Percentiles rank a stretch among this genome's conserved stretches.
Evolutionary conservation across 2,888 invertebrate genomes (phyloP).

Genomic region (Papilio elwesi): DNA sequence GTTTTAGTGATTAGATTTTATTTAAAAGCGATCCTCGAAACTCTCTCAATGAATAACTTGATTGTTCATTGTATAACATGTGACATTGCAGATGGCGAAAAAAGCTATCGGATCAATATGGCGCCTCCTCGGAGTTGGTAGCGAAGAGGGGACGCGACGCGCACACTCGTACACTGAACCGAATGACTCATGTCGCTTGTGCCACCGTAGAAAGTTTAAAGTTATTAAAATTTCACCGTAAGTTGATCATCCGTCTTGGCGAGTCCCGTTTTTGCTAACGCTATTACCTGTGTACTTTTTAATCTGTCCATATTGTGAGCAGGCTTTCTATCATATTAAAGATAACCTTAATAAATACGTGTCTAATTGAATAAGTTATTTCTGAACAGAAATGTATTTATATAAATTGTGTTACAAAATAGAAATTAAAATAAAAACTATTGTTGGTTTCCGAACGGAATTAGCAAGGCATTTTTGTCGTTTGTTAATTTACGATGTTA

Average conservation of each 20-base stretch:
- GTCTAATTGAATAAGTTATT: not conserved
- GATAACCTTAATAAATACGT: not conserved
- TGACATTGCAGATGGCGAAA: conserved; percentile 30
- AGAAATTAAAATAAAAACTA: not conserved
- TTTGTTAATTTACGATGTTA: conserved; percentile 27
- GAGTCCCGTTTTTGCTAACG: conserved; percentile 60
- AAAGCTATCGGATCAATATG: conserved; percentile 55
- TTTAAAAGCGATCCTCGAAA: not conserved
- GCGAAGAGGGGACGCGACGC: conserved; percentile 34
- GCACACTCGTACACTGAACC: conserved; percentile 43
- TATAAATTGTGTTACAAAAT: too few species aligned
- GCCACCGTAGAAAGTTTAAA: conserved; percentile 74
- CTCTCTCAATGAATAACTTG: not conserved
- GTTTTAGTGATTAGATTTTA: not conserved
- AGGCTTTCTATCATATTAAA: not conserved
- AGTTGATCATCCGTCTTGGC: conserved; percentile 63
- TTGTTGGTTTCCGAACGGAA: conserved; percentile 41
- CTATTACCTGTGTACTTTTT: conserved; percentile 5
- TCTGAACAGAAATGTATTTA: not conserved
- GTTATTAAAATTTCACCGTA: conserved; percentile 82
- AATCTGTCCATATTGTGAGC: not conserved
- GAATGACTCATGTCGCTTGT: conserved; percentile 40
- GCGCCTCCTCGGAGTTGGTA: conserved; percentile 54
- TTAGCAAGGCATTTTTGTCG: conserved; percentile 27
- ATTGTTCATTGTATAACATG: conserved; percentile 15